Evolutionary conservation across 2,797 vertebrate species (phyloP), one percentile per base, ranked within the genome.

Genomic region (Champsocephalus esox): DNA sequence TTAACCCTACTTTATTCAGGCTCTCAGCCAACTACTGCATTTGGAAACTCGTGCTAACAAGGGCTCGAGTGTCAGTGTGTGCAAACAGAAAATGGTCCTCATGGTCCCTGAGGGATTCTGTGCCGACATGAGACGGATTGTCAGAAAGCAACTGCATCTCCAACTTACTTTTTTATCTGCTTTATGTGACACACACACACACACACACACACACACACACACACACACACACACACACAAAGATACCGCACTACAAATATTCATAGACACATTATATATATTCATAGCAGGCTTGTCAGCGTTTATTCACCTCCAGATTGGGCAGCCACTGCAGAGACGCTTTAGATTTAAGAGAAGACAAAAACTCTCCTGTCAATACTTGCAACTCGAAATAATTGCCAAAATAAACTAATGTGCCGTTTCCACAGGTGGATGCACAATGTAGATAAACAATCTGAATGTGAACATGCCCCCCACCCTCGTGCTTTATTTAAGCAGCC

Each of bases 71-170:
- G 59, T 80, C 73, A 67, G 54, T 59, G 34, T 58, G 55, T 81
- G 76, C 75, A 78, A 70, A 87, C 82, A 76, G 70, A 81, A 19
- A 19, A 19, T 19, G 19, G 19, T 19, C 19, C 19, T 19, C 19
- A 19, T 19, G 28, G 41, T 70, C 80, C 82, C 77, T 62, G 58
- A 57, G 80, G 87, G 61, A 67, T 69, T 83, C 68, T 45, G 62
- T 28, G 72, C 56, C 65, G 73, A 72, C 63, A 63, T 74, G 56
- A 72, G 51, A 74, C 54, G 58, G 82, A 76, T 58, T 84, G 82
- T 84, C 79, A 77, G 85, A 79, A 79, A 52, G 79, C 70, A 52
- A 78, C 78, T 75, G 70, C 73, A 67, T 61, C 76, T 61, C 8
- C 70, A 81, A 75, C 67, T 79, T 79, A 45, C 70, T 79, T 75